A percentile compares a stretch with the other conserved stretches of the same genome.
These are phyloP conservation scores for Armadillidium nasatum DNA, from an alignment of 1,140 invertebrate genomes.

Conservation along the genomic window DNA sequence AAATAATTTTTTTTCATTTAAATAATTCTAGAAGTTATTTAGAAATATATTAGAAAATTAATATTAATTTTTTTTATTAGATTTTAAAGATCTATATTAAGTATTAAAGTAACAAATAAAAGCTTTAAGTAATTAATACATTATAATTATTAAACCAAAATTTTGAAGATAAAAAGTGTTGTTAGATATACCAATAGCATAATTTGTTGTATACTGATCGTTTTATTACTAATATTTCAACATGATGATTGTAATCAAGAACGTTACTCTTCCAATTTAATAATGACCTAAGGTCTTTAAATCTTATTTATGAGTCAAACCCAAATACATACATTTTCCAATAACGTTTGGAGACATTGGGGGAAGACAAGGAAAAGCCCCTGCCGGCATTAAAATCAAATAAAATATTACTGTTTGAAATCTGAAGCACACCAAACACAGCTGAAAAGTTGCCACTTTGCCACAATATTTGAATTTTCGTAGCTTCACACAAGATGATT, in stretches of 20 bases:
- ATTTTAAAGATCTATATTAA: background rate
- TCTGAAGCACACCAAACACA: slow-evolving; percentile 37
- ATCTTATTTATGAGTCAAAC: background rate
- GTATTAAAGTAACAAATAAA: background rate
- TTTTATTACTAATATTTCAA: too few relatives aligned
- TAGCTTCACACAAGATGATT: slow-evolving; percentile 33
- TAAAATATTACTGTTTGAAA: slow-evolving; percentile 39
- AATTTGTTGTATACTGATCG: background rate
- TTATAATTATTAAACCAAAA: background rate
- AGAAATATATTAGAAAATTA: background rate
- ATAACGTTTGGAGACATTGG: slow-evolving; percentile 40
- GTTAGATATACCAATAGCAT: background rate
- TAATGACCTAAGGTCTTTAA: background rate
- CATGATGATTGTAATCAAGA: too few relatives aligned
- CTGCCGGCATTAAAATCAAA: slow-evolving; percentile 35
- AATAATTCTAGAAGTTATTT: background rate
- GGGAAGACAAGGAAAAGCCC: slow-evolving; percentile 38
- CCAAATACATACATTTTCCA: slow-evolving; percentile 33
- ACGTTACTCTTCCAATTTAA: background rate
- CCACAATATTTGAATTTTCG: slow-evolving; percentile 37
- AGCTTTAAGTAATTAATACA: background rate
- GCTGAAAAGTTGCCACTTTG: slow-evolving; percentile 39
- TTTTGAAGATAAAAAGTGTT: background rate
- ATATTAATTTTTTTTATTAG: background rate
- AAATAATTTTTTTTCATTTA: background rate